phyloP scores from a whole-genome alignment of 2,797 vertebrate species.

The Mionectes olivaceus region DNA sequence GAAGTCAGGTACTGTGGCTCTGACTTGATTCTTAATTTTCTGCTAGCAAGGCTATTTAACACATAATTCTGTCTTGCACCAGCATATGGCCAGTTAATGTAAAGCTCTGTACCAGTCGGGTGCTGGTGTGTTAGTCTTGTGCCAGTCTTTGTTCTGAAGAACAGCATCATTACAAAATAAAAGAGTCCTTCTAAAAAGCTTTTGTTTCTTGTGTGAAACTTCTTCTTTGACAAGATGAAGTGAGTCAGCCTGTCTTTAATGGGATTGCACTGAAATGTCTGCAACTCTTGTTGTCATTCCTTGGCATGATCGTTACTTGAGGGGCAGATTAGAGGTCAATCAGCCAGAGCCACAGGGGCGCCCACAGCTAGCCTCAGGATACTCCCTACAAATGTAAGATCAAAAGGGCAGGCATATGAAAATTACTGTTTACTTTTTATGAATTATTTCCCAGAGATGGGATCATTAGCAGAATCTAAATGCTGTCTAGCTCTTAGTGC shows the following conservation, averaged over 20 bases:
- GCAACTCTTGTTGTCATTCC: conserved; percentile 63
- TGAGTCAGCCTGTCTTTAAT: conserved; percentile 49
- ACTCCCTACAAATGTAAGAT: conserved; percentile 61
- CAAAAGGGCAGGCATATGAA: conserved; percentile 55
- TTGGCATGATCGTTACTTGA: conserved; percentile 47
- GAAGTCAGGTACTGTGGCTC: not conserved
- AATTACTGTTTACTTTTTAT: conserved; percentile 59
- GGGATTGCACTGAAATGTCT: conserved; percentile 44
- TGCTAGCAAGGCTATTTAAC: not conserved
- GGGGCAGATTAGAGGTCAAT: conserved; percentile 57
- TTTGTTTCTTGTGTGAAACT: conserved; percentile 18
- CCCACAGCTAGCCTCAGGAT: conserved; percentile 47
- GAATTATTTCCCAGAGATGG: conserved; percentile 62
- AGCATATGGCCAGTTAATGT: not conserved
- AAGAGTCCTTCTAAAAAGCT: not conserved
- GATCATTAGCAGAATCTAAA: conserved; percentile 71
- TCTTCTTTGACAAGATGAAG: conserved; percentile 22
- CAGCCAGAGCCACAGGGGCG: not conserved
- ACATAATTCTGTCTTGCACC: not conserved
- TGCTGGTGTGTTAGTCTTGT: not conserved
- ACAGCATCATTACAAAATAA: not conserved
- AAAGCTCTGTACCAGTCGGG: not conserved
- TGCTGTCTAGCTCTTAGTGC: not conserved
- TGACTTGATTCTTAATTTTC: not conserved
- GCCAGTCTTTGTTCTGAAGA: not conserved